These are phyloP conservation scores for Hybognathus amarus DNA, from an alignment of 2,797 vertebrate species.

Conservation along the genomic window DNA sequence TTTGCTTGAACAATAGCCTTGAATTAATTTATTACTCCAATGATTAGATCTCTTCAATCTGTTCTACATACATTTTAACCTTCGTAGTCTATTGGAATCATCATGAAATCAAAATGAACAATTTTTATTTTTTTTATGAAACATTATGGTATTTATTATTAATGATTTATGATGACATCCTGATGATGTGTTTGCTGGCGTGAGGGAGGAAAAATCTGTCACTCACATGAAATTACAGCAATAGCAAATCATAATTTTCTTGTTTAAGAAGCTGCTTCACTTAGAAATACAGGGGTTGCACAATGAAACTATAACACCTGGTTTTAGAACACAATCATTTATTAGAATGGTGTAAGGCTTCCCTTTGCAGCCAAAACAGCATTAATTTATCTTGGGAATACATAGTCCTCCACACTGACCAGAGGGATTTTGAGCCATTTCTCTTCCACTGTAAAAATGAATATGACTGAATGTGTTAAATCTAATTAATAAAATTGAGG, in stretches of 20 bases:
- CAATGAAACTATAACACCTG: not conserved
- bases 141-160: not conserved
- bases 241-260: not conserved
- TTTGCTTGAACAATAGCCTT: not conserved
- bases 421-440: not conserved
- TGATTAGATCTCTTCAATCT: constrained; percentile 13
- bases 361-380: not conserved
- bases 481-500: no score
- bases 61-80: not conserved
- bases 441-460: no score
- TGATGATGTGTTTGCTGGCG: not conserved
- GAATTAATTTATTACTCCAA: constrained; percentile 4
- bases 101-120: not conserved
- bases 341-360: not conserved
- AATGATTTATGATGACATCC: not conserved
- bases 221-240: not conserved
- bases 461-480: no score
- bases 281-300: not conserved
- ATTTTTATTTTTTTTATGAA: not conserved
- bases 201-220: not conserved
- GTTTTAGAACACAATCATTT: not conserved
- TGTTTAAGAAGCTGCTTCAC: not conserved
- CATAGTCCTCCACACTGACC: not conserved
- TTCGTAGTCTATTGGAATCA: not conserved
- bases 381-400: not conserved